phyloP scores from a whole-genome alignment of 2,113 vertebrate species.

The Syngnathoides biaculeatus region DNA sequence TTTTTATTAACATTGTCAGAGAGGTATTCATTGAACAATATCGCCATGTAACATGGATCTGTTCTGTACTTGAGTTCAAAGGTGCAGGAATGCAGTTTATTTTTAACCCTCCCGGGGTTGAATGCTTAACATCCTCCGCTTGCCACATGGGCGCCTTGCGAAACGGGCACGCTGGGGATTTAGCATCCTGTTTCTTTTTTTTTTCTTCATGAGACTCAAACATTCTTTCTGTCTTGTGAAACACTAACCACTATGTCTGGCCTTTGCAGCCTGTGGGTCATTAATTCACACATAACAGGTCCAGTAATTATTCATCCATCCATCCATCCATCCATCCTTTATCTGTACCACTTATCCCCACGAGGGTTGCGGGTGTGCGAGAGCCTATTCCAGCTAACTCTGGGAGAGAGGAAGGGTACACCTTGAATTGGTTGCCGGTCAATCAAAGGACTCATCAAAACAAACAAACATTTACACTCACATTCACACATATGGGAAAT shows the following conservation, averaged over 20 bases:
- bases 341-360: too few species aligned
- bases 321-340: too few species aligned
- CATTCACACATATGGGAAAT: too few species aligned
- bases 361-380: too few species aligned
- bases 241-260: constrained; percentile 39
- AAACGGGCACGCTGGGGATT: constrained; percentile 43
- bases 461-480: too few species aligned
- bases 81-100: constrained; percentile 17
- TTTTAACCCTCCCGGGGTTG: constrained; percentile 15
- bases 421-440: too few species aligned
- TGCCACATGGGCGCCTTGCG: constrained; percentile 29
- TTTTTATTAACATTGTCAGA: not conserved
- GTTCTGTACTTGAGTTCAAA: not conserved
- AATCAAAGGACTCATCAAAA: too few species aligned
- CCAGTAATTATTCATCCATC: not conserved
- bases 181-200: constrained; percentile 37
- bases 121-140: constrained; percentile 31
- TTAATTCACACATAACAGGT: not conserved
- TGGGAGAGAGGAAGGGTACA: too few species aligned
- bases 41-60: not conserved
- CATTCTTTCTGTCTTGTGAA: constrained; percentile 28
- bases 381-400: too few species aligned
- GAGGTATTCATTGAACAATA: not conserved
- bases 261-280: not conserved
- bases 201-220: constrained; percentile 28